Evolutionary conservation across 2,888 invertebrate genomes (phyloP).

Genomic region (Rotaria magnacalcarata): DNA sequence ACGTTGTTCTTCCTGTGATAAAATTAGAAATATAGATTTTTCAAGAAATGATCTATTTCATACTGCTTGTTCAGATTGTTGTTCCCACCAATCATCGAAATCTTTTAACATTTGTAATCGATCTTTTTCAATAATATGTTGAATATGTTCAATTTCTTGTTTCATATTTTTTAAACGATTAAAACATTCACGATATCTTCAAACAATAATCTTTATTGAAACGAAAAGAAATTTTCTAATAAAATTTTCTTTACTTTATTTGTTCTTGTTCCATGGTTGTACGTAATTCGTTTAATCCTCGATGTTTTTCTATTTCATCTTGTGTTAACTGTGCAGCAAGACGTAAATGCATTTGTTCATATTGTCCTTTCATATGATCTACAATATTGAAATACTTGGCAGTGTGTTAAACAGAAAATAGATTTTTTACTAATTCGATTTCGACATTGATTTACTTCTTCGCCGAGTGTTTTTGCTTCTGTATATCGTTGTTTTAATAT

Average conservation of each 20-base stretch:
- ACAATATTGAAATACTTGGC: conserved; percentile 47
- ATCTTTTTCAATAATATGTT: conserved; percentile 57
- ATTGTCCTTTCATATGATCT: conserved; percentile 53
- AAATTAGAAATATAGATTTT: background rate
- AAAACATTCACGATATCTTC: conserved; percentile 55
- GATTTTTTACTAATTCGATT: conserved; percentile 52
- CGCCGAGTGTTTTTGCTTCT: conserved; percentile 57
- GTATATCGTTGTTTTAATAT: conserved; percentile 54
- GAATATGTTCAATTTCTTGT: conserved; percentile 58
- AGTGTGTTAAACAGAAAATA: no score
- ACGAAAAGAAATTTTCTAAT: background rate
- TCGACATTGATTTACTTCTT: conserved; percentile 54
- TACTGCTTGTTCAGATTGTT: conserved; percentile 42
- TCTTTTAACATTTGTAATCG: conserved; percentile 59
- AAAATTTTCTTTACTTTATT: conserved; percentile 37
- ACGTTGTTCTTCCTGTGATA: conserved; percentile 39
- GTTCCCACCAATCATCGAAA: conserved; percentile 59
- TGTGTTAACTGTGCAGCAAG: conserved; percentile 32
- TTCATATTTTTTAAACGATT: conserved; percentile 54
- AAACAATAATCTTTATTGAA: no score
- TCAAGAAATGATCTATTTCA: background rate
- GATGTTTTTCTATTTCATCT: conserved; percentile 38
- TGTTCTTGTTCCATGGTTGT: conserved; percentile 45
- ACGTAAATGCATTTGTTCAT: conserved; percentile 43
- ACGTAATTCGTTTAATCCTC: conserved; percentile 39